A percentile compares a stretch with the other conserved stretches of the same genome.
Evolutionary conservation across 2,113 vertebrate genomes (phyloP).

Genomic region (Rhea pennata): DNA sequence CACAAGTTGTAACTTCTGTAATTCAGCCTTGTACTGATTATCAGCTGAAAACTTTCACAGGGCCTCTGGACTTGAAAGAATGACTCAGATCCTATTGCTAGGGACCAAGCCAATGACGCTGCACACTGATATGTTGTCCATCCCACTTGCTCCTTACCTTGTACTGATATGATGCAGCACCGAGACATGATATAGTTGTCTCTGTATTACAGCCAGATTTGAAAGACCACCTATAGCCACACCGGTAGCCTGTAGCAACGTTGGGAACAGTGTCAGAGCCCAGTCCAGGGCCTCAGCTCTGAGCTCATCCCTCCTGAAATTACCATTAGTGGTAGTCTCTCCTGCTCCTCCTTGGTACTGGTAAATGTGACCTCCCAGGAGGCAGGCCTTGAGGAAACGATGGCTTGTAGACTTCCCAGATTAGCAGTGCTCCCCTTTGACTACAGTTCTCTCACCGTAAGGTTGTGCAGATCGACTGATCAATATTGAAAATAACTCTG

Average conservation of each 20-base stretch:
- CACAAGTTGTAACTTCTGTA: not conserved
- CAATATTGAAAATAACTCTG: not conserved
- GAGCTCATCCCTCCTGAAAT: not conserved
- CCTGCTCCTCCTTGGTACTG: not conserved
- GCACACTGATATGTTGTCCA: no score
- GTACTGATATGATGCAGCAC: fast-evolving
- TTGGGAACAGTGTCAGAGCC: not conserved
- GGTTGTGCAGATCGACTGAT: not conserved
- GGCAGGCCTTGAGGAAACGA: not conserved
- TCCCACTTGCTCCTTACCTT: not conserved
- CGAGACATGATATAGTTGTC: not conserved
- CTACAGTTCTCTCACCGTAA: not conserved
- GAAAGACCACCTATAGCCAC: not conserved
- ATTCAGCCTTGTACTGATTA: not conserved
- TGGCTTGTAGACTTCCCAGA: not conserved
- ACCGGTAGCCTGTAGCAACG: not conserved
- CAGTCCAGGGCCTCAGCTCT: not conserved
- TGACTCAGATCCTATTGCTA: not conserved
- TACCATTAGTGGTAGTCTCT: not conserved
- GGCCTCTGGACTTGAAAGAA: fast-evolving
- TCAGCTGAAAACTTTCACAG: fast-evolving
- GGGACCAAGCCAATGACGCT: not conserved
- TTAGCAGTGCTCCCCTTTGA: not conserved
- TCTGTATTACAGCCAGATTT: not conserved
- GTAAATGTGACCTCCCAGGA: not conserved